These are phyloP conservation scores for Pararge aegeria DNA, from an alignment of 1,140 invertebrate species.

Conservation along the genomic window DNA sequence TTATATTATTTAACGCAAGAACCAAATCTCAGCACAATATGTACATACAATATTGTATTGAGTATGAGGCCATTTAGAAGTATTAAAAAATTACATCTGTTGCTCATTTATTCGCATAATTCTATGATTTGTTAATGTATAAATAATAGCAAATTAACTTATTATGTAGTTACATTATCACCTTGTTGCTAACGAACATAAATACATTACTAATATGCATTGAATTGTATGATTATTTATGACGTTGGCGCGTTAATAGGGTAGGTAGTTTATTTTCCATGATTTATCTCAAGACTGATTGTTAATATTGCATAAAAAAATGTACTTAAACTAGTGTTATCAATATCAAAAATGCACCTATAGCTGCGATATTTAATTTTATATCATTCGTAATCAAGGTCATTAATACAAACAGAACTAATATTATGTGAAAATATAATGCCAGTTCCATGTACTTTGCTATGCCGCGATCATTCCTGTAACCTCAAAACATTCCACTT, in stretches of 20 bases:
- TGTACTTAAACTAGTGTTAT: no score
- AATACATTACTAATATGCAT: not conserved
- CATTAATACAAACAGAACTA: slow-evolving; percentile 23
- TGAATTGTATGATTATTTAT: not conserved
- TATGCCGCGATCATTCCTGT: slow-evolving; percentile 32
- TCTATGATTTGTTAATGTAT: no score
- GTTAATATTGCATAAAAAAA: no score
- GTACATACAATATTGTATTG: no score
- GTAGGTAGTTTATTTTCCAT: not conserved
- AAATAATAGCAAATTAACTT: no score
- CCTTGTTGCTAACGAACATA: not conserved
- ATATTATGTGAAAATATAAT: slow-evolving; percentile 33
- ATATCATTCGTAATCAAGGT: slow-evolving; percentile 22
- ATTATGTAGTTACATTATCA: not conserved
- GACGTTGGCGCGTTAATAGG: not conserved
- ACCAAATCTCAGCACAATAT: no score
- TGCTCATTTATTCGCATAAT: no score
- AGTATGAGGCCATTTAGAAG: no score
- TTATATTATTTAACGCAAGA: no score
- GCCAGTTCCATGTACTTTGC: slow-evolving; percentile 23
- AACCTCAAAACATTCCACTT: slow-evolving; percentile 58
- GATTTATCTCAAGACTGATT: not conserved
- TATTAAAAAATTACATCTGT: no score
- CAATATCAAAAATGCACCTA: no score
- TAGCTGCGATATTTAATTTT: not conserved